Evolutionary conservation across 2,113 vertebrate genomes (phyloP).

Genomic region (Menidia beryllina): DNA sequence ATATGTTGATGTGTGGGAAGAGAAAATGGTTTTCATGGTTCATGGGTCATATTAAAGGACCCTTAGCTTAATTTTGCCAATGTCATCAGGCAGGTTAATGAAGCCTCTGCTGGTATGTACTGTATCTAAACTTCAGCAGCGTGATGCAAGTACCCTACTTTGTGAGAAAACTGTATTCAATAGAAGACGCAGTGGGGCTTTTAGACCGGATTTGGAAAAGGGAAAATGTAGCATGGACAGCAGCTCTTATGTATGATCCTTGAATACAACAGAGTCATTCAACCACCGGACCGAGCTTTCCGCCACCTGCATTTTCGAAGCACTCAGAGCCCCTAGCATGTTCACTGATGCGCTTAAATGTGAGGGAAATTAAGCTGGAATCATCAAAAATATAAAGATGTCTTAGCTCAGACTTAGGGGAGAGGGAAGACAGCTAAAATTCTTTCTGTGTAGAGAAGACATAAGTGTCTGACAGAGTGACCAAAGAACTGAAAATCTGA

Average conservation of each 20-base stretch:
- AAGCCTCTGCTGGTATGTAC: background rate
- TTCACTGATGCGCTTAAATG: background rate
- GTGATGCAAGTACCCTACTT: conserved; percentile 11
- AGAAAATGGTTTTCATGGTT: background rate
- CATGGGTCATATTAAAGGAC: background rate
- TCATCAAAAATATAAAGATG: background rate
- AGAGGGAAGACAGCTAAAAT: background rate
- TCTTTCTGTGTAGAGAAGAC: background rate
- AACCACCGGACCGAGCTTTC: background rate
- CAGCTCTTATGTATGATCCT: background rate
- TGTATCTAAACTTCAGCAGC: conserved; percentile 12
- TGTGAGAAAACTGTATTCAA: conserved; percentile 23
- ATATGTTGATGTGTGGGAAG: background rate
- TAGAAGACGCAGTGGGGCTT: background rate
- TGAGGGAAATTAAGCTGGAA: background rate
- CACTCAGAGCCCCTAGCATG: background rate
- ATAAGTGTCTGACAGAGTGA: background rate
- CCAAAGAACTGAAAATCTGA: background rate
- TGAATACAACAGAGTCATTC: background rate
- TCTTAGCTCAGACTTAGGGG: background rate
- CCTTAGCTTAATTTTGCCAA: background rate
- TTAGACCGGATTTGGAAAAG: background rate
- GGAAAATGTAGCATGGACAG: background rate
- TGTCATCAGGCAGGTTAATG: background rate
- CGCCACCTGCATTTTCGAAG: conserved; percentile 18